Percentiles rank a stretch among this genome's conserved stretches.
Conservation (phyloP, 2,113 vertebrate genomes). For the Falcunculus frontatus region DNA sequence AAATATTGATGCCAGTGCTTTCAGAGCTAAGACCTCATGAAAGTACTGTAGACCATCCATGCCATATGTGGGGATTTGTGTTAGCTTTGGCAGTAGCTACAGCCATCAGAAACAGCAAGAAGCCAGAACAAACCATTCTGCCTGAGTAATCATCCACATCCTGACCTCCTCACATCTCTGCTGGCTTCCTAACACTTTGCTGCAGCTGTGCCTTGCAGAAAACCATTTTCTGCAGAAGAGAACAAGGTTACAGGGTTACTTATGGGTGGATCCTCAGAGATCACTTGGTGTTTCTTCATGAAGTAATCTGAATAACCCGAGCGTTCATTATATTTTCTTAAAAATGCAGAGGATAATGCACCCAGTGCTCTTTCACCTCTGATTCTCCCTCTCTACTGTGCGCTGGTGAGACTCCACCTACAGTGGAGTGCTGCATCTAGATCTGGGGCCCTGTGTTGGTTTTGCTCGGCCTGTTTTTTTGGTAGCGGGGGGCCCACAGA, state of each 20-base stretch:
- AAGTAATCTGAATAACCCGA: not conserved
- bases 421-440: not conserved
- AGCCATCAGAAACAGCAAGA: not conserved
- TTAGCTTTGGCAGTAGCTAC: not conserved
- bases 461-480: too few species aligned
- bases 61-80: not conserved
- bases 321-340: not conserved
- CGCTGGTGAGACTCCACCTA: not conserved
- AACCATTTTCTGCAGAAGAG: not conserved
- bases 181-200: not conserved
- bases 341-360: not conserved
- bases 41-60: not conserved
- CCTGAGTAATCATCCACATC: not conserved
- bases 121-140: not conserved
- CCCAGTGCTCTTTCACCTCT: not conserved
- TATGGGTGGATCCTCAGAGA: not conserved
- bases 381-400: not conserved
- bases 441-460: too few species aligned
- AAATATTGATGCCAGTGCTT: not conserved
- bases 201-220: not conserved
- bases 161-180: not conserved
- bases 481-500: too few species aligned
- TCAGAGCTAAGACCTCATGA: not conserved
- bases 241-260: not conserved
- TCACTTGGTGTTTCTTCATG: not conserved